Base-by-base conservation (phyloP, 2,113 vertebrate species). In the Nestor notabilis region DNA sequence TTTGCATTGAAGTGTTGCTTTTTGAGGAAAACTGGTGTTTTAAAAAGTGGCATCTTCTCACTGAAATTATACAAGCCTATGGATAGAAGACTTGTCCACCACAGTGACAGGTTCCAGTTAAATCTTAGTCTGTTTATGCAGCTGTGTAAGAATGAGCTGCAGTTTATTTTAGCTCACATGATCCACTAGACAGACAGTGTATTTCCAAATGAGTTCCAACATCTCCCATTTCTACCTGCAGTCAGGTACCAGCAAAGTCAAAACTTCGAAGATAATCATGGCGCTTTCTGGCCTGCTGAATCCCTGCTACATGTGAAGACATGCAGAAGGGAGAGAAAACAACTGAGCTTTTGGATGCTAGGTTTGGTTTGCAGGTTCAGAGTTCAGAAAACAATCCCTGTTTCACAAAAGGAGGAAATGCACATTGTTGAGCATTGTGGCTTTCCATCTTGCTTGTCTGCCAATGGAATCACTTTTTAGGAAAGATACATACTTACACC, bases 211-310 rank as follows among this genome's bases (percentile, higher is more conserved):
- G 68, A 47, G 85, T 81, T 93, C 53, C 88, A 89, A 39, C 65
- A 68, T 95, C 85, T 87, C 72, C 37, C 65, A 24, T 39, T 83
- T 83, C 27, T 64, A 92, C 83, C 69, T 91, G 76, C n/a, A 24
- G 44, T 89, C 86, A 72, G 80, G 83, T 84, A 96, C 74, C 72
- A 76, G 80, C 64, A 75, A 68, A 92, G 90, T 68, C 86, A 90
- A 68, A 93, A 82, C 80, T 27, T 84, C n/a, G 94, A 94, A 78
- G 86, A 27, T 83, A 55, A 65, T 70, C 92, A 44, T 87, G 88
- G 65, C 72, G 58, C 41, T 8, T 21, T 47, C 86, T 31, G 76
- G 92, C 39, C 79, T 80, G 69, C 46, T 71, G 65, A 79, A 49
- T 60, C 80, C 20, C 44, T 71, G 0, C 13, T 41, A 17, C 90